phyloP scores from a whole-genome alignment of 2,113 vertebrate species.

The Microtus richardsoni region DNA sequence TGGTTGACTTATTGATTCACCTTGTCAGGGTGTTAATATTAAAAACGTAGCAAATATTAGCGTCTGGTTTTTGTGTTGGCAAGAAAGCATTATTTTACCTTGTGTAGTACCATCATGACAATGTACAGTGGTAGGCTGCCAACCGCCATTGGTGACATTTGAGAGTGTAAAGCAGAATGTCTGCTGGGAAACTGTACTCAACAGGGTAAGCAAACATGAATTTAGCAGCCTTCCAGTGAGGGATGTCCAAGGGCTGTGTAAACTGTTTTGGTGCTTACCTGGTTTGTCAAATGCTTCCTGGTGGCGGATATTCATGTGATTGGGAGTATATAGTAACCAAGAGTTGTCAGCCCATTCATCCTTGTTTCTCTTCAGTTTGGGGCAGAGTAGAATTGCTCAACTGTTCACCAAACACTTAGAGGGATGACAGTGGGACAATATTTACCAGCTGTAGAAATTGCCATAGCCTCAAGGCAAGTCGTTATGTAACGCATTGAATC shows the following conservation, averaged over 20 bases:
- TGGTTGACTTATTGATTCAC: slow-evolving; percentile 42
- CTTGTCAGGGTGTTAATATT: slow-evolving; percentile 35
- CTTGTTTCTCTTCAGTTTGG: slow-evolving; percentile 4
- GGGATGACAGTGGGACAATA: too few relatives aligned
- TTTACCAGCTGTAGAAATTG: neutral
- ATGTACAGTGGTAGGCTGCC: neutral
- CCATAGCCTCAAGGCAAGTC: neutral
- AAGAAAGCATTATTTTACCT: neutral
- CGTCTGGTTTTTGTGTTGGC: neutral
- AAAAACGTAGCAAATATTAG: neutral
- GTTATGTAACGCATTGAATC: neutral
- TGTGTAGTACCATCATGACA: neutral
- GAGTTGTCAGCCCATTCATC: neutral
- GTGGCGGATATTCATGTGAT: neutral
- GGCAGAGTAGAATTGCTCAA: slow-evolving; percentile 1
- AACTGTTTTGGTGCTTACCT: neutral
- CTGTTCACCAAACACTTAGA: neutral
- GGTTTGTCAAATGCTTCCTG: slow-evolving; percentile 41
- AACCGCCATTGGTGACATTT: neutral
- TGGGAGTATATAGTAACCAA: neutral
- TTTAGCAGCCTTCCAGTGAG: neutral
- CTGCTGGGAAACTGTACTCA: neutral
- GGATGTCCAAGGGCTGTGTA: neutral
- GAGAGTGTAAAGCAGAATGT: neutral
- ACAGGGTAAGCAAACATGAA: neutral